Percentiles rank a stretch among this genome's conserved stretches.
Conservation (phyloP, 2,113 vertebrate genomes). For the Epinephelus cyanopodus region DNA sequence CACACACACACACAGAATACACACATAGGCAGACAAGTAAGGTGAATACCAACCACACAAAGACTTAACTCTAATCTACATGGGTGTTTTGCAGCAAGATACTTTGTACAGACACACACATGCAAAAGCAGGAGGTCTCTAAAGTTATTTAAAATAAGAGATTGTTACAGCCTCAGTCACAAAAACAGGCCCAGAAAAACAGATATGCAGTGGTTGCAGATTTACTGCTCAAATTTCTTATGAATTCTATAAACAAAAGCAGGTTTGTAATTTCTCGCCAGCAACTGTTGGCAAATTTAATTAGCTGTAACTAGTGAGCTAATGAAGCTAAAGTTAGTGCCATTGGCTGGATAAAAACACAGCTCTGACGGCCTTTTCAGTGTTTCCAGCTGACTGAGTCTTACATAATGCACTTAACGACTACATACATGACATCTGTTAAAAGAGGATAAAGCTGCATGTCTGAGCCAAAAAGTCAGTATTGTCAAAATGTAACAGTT, state of each 20-base stretch:
- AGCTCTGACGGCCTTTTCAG: background rate
- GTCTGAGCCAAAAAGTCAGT: too few species aligned
- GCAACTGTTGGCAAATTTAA: background rate
- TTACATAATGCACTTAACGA: too few species aligned
- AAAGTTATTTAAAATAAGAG: background rate
- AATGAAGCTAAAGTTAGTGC: background rate
- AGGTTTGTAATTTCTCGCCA: background rate
- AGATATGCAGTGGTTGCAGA: background rate
- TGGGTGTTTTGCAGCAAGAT: background rate
- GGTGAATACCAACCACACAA: slow-evolving; percentile 1
- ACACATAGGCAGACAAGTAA: background rate
- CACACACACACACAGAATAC: background rate
- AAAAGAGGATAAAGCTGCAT: too few species aligned
- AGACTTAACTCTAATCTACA: background rate
- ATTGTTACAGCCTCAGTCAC: background rate
- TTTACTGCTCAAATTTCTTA: background rate
- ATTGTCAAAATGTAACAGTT: too few species aligned
- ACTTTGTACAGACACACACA: background rate
- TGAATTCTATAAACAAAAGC: background rate
- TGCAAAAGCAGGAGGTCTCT: background rate
- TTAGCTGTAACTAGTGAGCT: background rate
- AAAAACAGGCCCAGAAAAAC: background rate
- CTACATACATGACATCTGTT: too few species aligned
- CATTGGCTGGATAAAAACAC: background rate
- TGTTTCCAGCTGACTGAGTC: too few species aligned